A percentile compares a stretch with the other conserved stretches of the same genome.
These are phyloP conservation scores for Potorous gilbertii DNA, from an alignment of 2,797 vertebrate genomes.

Conservation along the genomic window DNA sequence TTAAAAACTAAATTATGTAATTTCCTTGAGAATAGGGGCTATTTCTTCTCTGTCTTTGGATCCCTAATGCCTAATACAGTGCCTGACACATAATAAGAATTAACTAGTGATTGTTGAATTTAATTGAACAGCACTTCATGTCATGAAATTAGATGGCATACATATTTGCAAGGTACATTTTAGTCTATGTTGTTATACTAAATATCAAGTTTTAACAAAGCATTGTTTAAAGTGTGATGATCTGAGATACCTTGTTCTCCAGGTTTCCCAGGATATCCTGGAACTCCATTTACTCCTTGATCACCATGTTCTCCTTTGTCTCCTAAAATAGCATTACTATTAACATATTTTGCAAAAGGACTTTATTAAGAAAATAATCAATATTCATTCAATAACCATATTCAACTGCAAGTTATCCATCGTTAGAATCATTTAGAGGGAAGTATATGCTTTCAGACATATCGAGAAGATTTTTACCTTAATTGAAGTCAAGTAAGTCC, in stretches of 20 bases:
- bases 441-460: background rate
- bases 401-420: background rate
- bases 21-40: background rate
- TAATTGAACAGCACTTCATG: background rate
- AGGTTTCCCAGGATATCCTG: slow-evolving; percentile 91
- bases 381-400: background rate
- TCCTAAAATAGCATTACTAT: slow-evolving; percentile 84
- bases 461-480: slow-evolving; percentile 4
- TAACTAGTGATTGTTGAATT: background rate
- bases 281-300: slow-evolving; percentile 86
- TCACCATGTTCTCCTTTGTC: slow-evolving; percentile 93
- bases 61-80: background rate
- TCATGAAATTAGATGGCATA: background rate
- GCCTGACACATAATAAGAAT: background rate
- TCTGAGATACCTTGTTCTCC: slow-evolving; percentile 90
- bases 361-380: slow-evolving; percentile 21
- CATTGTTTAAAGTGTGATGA: background rate
- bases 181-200: background rate
- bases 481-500: background rate
- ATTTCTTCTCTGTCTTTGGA: background rate
- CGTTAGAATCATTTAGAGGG: background rate
- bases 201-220: background rate
- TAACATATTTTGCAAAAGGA: background rate
- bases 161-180: background rate
- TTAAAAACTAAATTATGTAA: background rate